A percentile compares a stretch with the other conserved stretches of the same genome.
Conservation (phyloP, 2,113 vertebrate species). For the Sula dactylatra region DNA sequence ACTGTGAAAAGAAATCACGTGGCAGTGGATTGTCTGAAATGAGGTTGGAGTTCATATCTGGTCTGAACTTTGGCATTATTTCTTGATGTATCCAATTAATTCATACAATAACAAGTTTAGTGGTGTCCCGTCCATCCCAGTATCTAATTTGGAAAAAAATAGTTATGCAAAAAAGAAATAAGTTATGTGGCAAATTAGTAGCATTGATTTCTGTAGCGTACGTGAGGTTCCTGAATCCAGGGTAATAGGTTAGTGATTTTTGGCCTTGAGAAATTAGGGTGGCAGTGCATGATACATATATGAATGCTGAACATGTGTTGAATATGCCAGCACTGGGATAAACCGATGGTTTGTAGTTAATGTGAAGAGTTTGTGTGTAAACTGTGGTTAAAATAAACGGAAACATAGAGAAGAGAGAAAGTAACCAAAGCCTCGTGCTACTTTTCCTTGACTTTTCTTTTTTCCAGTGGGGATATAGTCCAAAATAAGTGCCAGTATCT, state of each 20-base stretch:
- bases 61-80: background rate
- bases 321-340: background rate
- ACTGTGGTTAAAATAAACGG: background rate
- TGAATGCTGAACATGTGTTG: background rate
- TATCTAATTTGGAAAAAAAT: background rate
- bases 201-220: background rate
- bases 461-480: background rate
- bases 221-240: background rate
- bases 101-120: rapidly evolving
- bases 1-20: background rate
- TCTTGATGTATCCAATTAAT: background rate
- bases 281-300: background rate
- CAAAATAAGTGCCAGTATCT: background rate
- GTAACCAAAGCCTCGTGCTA: background rate
- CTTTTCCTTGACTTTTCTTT: background rate
- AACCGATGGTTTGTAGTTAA: background rate
- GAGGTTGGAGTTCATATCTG: background rate
- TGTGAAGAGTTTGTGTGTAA: background rate
- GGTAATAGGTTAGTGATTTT: background rate
- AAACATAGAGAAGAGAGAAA: background rate
- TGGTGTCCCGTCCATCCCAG: background rate
- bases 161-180: background rate
- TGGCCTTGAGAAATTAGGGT: background rate
- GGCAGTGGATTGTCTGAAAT: background rate
- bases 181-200: background rate